phyloP scores from a whole-genome alignment of 2,797 vertebrate species.

The Onychomys leucogaster region DNA sequence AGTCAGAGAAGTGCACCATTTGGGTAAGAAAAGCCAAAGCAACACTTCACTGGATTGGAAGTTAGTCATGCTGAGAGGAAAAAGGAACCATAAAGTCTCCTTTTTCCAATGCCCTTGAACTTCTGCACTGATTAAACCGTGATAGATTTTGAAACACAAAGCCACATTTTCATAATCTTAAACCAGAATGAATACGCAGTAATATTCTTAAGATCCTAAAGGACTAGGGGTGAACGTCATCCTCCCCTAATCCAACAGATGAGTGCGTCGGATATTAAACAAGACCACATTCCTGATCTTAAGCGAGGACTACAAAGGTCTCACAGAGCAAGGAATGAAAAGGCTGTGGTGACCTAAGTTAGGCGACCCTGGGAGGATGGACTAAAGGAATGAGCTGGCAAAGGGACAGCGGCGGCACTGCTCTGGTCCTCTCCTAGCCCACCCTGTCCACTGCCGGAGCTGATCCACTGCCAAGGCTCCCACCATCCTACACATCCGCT shows the following conservation, averaged over 20 bases:
- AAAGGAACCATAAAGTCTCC: slow-evolving; percentile 76
- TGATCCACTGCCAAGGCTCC: neutral
- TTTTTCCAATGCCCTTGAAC: slow-evolving; percentile 71
- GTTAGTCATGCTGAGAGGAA: slow-evolving; percentile 73
- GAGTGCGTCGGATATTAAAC: slow-evolving; percentile 40
- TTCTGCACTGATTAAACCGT: slow-evolving; percentile 68
- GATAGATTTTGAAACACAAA: slow-evolving; percentile 73
- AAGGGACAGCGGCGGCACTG: neutral
- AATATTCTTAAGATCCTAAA: slow-evolving; percentile 47
- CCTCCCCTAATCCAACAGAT: slow-evolving; percentile 35
- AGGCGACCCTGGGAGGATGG: neutral
- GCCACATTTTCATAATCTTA: slow-evolving; percentile 57
- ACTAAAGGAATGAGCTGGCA: neutral
- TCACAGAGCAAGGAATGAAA: slow-evolving; percentile 45
- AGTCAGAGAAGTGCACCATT: slow-evolving; percentile 80
- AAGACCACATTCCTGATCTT: slow-evolving; percentile 52
- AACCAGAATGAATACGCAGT: slow-evolving; percentile 64
- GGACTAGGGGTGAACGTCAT: slow-evolving; percentile 21
- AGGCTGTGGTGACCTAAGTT: slow-evolving; percentile 3
- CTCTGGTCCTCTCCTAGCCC: neutral
- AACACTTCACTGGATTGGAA: slow-evolving; percentile 79
- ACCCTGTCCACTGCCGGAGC: neutral
- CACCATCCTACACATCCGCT: neutral
- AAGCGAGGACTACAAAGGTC: neutral
- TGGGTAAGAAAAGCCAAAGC: slow-evolving; percentile 77